These are phyloP conservation scores for Heteropelma amictum DNA, from an alignment of 2,888 invertebrate genomes.

Conservation along the genomic window DNA sequence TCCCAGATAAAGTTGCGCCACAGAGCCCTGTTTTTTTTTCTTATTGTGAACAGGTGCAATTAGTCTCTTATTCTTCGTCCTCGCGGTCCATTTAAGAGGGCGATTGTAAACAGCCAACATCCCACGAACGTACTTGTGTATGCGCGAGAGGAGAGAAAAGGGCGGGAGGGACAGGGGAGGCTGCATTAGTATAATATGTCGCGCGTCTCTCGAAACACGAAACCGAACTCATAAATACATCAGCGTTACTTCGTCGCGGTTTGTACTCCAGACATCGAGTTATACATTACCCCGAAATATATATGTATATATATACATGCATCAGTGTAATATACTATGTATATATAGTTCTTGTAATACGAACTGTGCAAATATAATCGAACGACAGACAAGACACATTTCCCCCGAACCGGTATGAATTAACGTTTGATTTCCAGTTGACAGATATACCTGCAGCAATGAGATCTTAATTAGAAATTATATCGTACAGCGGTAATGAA, in stretches of 20 bases:
- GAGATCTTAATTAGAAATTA: slow-evolving; percentile 58
- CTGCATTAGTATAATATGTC: slow-evolving; percentile 53
- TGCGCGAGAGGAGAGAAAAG: background rate
- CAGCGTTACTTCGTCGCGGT: slow-evolving; percentile 54
- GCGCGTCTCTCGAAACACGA: slow-evolving; percentile 51
- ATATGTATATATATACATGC: background rate
- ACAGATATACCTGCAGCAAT: slow-evolving; percentile 41
- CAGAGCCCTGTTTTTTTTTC: no score
- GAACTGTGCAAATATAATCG: slow-evolving; percentile 24
- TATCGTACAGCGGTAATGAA: slow-evolving; percentile 45
- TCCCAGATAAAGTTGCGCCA: no score
- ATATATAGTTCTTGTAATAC: background rate
- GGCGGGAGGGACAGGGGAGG: background rate
- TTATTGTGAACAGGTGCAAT: slow-evolving; percentile 47
- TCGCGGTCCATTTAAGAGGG: slow-evolving; percentile 14
- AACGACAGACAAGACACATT: slow-evolving; percentile 39
- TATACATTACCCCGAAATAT: slow-evolving; percentile 16
- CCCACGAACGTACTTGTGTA: slow-evolving; percentile 37
- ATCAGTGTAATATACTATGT: background rate
- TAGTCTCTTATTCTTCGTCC: slow-evolving; percentile 49
- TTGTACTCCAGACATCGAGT: slow-evolving; percentile 39
- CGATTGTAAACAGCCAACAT: slow-evolving; percentile 37
- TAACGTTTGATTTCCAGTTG: slow-evolving; percentile 51
- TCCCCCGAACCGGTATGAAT: slow-evolving; percentile 41
- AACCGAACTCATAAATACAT: slow-evolving; percentile 56